Conservation (phyloP, 2,888 invertebrate genomes). For the Coremacera marginata region DNA sequence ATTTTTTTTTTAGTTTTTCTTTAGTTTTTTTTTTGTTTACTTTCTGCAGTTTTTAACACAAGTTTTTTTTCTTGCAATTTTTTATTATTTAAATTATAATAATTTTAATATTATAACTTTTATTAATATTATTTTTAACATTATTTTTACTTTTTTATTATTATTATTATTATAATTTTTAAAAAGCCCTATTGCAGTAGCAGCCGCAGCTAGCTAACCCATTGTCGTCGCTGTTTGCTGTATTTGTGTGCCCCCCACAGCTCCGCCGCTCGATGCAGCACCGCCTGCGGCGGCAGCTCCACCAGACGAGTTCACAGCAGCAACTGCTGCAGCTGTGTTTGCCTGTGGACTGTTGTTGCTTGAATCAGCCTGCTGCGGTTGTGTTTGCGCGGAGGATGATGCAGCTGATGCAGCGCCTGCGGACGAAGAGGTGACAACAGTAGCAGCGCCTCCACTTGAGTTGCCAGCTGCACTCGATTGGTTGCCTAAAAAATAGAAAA, state of each 20-base stretch:
- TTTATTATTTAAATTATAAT: slow-evolving; percentile 42
- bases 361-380: slow-evolving; percentile 32
- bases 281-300: slow-evolving; percentile 38
- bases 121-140: slow-evolving; percentile 31
- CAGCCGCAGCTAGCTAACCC: slow-evolving; percentile 61
- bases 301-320: slow-evolving; percentile 26
- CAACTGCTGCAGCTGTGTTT: slow-evolving; percentile 43
- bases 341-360: slow-evolving; percentile 45
- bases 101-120: slow-evolving; percentile 44
- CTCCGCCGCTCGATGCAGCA: slow-evolving; percentile 48
- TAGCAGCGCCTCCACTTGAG: slow-evolving; percentile 45
- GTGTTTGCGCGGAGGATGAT: slow-evolving; percentile 45
- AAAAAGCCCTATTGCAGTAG: slow-evolving; percentile 47
- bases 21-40: slow-evolving; percentile 32
- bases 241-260: slow-evolving; percentile 51
- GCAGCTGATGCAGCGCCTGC: slow-evolving; percentile 44
- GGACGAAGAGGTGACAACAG: slow-evolving; percentile 45
- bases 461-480: slow-evolving; percentile 52
- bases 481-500: slow-evolving; percentile 52
- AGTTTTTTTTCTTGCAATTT: slow-evolving; percentile 37
- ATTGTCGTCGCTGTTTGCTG: slow-evolving; percentile 64
- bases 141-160: slow-evolving; percentile 20
- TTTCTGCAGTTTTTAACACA: slow-evolving; percentile 42
- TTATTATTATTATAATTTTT: slow-evolving; percentile 36
- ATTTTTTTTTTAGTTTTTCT: slow-evolving; percentile 44